Percentiles rank a stretch among this genome's conserved stretches.
These are phyloP conservation scores for Caenorhabditis afra DNA, from an alignment of 2,888 invertebrate genomes.

Conservation along the genomic window DNA sequence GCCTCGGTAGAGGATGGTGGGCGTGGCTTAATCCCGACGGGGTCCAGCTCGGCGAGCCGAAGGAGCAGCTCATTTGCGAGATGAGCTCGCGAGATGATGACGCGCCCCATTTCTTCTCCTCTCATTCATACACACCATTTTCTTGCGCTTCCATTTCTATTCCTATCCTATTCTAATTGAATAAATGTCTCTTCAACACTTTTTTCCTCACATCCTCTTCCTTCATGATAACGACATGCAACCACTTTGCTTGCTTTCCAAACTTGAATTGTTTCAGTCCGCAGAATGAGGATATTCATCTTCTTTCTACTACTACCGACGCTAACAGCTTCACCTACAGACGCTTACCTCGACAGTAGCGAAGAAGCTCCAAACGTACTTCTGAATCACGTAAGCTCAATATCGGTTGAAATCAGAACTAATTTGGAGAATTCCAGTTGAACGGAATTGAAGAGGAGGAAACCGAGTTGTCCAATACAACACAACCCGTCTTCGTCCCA, in stretches of 20 bases:
- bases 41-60: conserved; percentile 15
- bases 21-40: conserved; percentile 28
- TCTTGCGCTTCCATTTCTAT: conserved; percentile 10
- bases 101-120: too few species aligned
- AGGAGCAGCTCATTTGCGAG: conserved; percentile 53
- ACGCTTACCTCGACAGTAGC: conserved; percentile 56
- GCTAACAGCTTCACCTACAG: conserved; percentile 18
- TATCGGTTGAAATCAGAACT: background rate
- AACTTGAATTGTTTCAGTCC: background rate
- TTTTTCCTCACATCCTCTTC: conserved; percentile 1
- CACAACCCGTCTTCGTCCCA: conserved; percentile 51
- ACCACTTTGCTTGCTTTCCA: background rate
- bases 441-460: conserved; percentile 32
- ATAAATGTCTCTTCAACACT: conserved; percentile 9
- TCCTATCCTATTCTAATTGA: conserved; percentile 18
- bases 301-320: conserved; percentile 3
- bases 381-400: conserved; percentile 45
- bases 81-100: conserved; percentile 26
- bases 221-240: conserved; percentile 20
- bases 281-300: conserved; percentile 7
- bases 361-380: conserved; percentile 55
- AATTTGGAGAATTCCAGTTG: conserved; percentile 22
- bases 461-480: conserved; percentile 20
- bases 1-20: conserved; percentile 19
- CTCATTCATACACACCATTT: background rate